Evolutionary conservation across 2,797 vertebrate species (phyloP).

Genomic region (Lepilemur ruficaudatus): DNA sequence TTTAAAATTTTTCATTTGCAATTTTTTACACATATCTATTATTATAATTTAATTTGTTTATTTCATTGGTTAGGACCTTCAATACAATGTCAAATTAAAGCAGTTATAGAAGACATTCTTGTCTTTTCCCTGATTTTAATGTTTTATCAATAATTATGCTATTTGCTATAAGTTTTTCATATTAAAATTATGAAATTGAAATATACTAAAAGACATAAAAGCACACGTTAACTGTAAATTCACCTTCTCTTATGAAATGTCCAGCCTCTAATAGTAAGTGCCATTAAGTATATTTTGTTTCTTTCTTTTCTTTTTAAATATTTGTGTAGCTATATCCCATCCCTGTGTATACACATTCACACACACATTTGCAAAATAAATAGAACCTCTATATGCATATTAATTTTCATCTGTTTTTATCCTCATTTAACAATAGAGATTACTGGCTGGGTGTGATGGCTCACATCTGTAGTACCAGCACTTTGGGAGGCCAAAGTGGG

Average conservation of each 20-base stretch:
- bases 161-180: neutral
- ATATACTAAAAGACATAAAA: neutral
- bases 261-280: neutral
- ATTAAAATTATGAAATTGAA: neutral
- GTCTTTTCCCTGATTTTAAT: neutral
- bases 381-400: neutral
- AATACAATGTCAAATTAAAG: neutral
- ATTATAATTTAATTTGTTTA: neutral
- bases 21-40: neutral
- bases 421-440: neutral
- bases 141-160: neutral
- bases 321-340: neutral
- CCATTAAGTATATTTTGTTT: neutral
- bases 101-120: neutral
- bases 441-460: neutral
- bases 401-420: neutral
- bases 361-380: neutral
- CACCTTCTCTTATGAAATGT: neutral
- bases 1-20: neutral
- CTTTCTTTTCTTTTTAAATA: neutral
- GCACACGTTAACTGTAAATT: neutral
- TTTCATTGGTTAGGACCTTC: neutral
- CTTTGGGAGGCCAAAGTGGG: too few species aligned
- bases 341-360: neutral
- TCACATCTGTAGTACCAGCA: neutral